Evolutionary conservation across 1,140 invertebrate genomes (phyloP).

Genomic region (Pectinophora gossypiella): DNA sequence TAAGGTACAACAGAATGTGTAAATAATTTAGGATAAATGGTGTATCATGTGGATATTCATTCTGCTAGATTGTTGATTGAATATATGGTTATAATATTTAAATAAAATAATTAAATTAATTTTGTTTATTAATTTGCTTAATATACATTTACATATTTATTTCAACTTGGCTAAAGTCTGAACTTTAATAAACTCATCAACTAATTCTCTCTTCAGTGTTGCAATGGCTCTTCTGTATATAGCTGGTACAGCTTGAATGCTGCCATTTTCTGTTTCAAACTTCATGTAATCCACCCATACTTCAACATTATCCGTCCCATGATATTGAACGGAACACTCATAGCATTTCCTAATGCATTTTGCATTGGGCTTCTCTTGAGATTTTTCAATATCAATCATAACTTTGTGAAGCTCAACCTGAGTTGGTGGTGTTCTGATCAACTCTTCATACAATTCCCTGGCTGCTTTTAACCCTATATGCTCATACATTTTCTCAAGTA

Average conservation of each 20-base stretch:
- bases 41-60: slow-evolving; percentile 60
- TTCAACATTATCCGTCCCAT: slow-evolving; percentile 46
- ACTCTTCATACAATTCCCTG: slow-evolving; percentile 56
- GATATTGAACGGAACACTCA: slow-evolving; percentile 51
- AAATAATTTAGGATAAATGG: slow-evolving; percentile 70
- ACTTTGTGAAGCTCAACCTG: slow-evolving; percentile 50
- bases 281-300: slow-evolving; percentile 60
- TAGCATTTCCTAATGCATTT: slow-evolving; percentile 59
- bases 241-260: slow-evolving; percentile 33
- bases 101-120: slow-evolving; percentile 51
- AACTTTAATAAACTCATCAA: slow-evolving; percentile 58
- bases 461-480: slow-evolving; percentile 53
- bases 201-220: slow-evolving; percentile 51
- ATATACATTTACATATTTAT: slow-evolving; percentile 1
- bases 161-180: slow-evolving; percentile 55
- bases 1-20: slow-evolving; percentile 57
- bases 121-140: background rate
- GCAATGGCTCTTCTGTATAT: slow-evolving; percentile 60
- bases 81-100: slow-evolving; percentile 50
- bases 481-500: slow-evolving; percentile 58
- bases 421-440: slow-evolving; percentile 55
- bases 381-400: slow-evolving; percentile 59
- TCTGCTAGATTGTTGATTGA: slow-evolving; percentile 63
- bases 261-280: slow-evolving; percentile 52
- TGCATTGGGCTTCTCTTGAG: slow-evolving; percentile 39